Evolutionary conservation across 2,888 invertebrate genomes (phyloP), one percentile per base, ranked within the genome.

Genomic region (Lasioglossum lativentre): DNA sequence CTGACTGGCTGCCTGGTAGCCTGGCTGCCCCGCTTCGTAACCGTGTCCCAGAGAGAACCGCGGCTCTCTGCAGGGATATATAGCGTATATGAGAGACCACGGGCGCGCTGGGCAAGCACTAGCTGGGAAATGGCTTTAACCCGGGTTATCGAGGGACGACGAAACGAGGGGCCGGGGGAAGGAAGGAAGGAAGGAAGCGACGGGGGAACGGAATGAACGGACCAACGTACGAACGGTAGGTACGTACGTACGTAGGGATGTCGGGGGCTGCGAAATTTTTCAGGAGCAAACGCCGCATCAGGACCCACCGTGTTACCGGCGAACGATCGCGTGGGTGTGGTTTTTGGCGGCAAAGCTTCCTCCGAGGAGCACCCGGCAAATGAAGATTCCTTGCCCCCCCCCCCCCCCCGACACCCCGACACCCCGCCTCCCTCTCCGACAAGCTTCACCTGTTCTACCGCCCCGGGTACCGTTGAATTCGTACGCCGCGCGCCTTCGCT

Each of bases 121-220:
- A 88, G 84, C 90, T 84, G 89, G 90, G 89, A 90, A 90, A 90
- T 90, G 88, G 89, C 89, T 90, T 90, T 89, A 90, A 90, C 90
- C 90, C 85, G 81, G 90, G 89, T 90, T 90, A 90, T 90, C 90
- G 90, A 85, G 86, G 86, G 88, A 87, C 83, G 82, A 75, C 80
- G 78, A 42, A 76, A 34, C 82, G 73, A 71, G 40, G 42, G 74
- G 72, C 34, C 71, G 78, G 84, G 78, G 75, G 78, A 77, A 78
- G 77, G 38, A 71, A 78, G 77, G 38, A 71, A 78, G 72, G 71
- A 45, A 74, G 80, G 78, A 71, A 75, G 76, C 68, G 38, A 70
- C 70, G 70, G 38, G 70, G 40, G 70, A 70, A 38, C 68, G 80
- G 56, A 78, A 71, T 40, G 38, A 40, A 70, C 70, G 40, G n/a